Evolutionary conservation across 2,888 invertebrate genomes (phyloP), one percentile per base, ranked within the genome.

Genomic region (Eudemis profundana): DNA sequence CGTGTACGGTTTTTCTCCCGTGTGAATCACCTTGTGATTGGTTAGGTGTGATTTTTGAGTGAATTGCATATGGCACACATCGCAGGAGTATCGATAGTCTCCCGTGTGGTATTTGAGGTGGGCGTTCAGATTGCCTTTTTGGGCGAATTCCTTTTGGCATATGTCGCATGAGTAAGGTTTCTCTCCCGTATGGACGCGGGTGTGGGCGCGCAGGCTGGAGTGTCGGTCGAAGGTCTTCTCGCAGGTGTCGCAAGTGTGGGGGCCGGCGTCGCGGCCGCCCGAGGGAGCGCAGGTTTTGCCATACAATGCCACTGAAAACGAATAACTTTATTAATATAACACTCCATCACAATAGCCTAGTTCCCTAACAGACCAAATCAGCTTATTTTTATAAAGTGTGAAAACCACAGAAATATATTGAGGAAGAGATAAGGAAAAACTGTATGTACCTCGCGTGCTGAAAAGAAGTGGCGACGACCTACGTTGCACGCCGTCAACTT

Each of bases 21-120:
- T 56, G 10, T 56, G 56, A n/a, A 56, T 27, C 42, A 56, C 29
- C 19, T 44, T 56, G 19, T 56, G 56, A 7, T 42, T 56, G 8
- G 42, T 42, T n/a, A 56, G 44, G 29, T 42, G 42, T n/a, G 56
- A 42, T 17, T 44, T 56, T 2, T 29, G 42, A 3, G 56, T 2
- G 17, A 44, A 56, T 56, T 29, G 42, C n/a, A 27, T 56, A 3
- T 56, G 27, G 19, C 56, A 56, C 7, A 56, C 3, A 3, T 56
- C 42, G 29, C 56, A 56, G 10, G 56, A 44, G 29, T 44, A 56
- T 40, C 42, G 56, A 17, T 44, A 56, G 17, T 56, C 15, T 2
- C 56, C 56, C 1, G 56, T n/a, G 42, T 56, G 56, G n/a, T 56
- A 27, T 56, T 44, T 56, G 4, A 56, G n/a, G 29, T 56, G 56